Base-by-base conservation (phyloP, 2,888 invertebrate species). In the Lasioglossum morio region DNA sequence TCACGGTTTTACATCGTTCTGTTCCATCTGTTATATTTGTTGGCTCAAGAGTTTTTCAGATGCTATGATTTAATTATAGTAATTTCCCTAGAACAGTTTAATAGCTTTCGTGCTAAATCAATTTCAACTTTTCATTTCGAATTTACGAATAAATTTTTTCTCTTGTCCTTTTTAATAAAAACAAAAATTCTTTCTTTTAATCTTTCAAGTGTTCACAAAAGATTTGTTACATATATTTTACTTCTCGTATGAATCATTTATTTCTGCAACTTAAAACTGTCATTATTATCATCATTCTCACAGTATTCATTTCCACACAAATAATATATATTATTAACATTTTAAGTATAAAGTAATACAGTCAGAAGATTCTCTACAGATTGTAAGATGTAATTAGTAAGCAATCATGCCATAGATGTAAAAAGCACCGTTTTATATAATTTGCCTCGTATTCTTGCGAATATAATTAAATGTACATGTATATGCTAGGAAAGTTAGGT, bases 381-480 rank as follows among this genome's bases (percentile, higher is more conserved):
- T 63, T 46, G 57, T 77, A 37, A 30, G 60, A 74, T 46, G 34
- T 74, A 84, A 74, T 73, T 75, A 63, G n/a, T 57, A 78, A 37
- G 48, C 53, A 77, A 76, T 82, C 72, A 73, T 53, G 16, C 40
- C n/a, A 27, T 37, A 69, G 43, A 75, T 81, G 48, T 37, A 75
- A 75, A 72, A 76, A 76, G 48, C 63, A 53, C 46, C 34, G n/a
- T 46, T 69, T 43, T 27, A 34, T 77, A 69, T 53, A 48, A 72
- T 76, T 40, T 77, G 53, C 23, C 57, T 48, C 14, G 48, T 37
- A n/a, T 40, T 60, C 37, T 60, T 77, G 70, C 34, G 30, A 69
- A 74, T 1, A 70, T 1, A 74, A 70, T 84, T 89, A 83, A 82
- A 77, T 86, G 76, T 74, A 66, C 75, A 72, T 88, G 66, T 88